Conservation (phyloP, 2,888 invertebrate genomes). For the Leptogaster cylindrica region DNA sequence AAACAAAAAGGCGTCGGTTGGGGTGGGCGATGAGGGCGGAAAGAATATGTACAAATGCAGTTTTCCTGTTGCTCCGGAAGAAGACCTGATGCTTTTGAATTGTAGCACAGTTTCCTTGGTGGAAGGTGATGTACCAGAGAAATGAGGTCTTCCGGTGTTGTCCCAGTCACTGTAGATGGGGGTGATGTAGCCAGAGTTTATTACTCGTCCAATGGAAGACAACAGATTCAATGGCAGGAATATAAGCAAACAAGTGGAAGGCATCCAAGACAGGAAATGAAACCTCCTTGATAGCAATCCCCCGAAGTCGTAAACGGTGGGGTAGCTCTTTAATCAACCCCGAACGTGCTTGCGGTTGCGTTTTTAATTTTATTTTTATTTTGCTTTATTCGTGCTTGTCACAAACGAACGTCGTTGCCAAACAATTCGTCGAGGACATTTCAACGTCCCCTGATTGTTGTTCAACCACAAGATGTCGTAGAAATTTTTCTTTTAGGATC, state of each 20-base stretch:
- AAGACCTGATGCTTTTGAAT: slow-evolving; percentile 28
- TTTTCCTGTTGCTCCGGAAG: slow-evolving; percentile 33
- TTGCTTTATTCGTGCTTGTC: neutral
- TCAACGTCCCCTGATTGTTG: too few species aligned
- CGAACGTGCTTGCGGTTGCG: slow-evolving; percentile 6
- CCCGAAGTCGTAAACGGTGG: neutral
- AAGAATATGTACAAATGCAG: slow-evolving; percentile 31
- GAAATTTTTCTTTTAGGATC: too few species aligned
- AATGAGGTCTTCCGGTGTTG: slow-evolving; percentile 11
- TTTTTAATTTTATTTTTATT: slow-evolving; percentile 14
- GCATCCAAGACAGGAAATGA: slow-evolving; percentile 16
- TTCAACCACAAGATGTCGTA: too few species aligned
- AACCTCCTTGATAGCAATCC: slow-evolving; percentile 24
- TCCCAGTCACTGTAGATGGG: slow-evolving; percentile 26
- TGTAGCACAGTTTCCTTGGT: neutral
- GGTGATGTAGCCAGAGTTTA: slow-evolving; percentile 29
- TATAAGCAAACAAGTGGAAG: slow-evolving; percentile 28
- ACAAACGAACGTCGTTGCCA: neutral
- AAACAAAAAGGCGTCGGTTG: too few species aligned
- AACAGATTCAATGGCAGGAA: slow-evolving; percentile 24
- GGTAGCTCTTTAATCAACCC: slow-evolving; percentile 30
- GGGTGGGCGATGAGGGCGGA: too few species aligned
- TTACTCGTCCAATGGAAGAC: slow-evolving; percentile 15
- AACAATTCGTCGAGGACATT: neutral
- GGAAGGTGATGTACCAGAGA: neutral